Evolutionary conservation across 2,888 invertebrate species (phyloP).

Genomic region (Catocala fraxini): DNA sequence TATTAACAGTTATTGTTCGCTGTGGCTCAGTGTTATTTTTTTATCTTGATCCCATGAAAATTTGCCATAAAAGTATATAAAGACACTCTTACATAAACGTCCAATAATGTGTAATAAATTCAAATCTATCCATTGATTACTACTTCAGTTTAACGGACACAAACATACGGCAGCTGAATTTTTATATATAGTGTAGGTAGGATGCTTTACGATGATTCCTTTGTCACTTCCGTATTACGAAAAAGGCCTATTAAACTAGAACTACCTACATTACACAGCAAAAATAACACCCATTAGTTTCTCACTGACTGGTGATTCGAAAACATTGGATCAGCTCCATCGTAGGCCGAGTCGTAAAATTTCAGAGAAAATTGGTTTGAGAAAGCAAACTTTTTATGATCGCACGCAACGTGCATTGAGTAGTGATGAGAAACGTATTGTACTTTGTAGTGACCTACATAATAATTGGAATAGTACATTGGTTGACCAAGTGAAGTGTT

Average conservation of each 20-base stretch:
- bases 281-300: conserved; percentile 9
- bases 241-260: conserved; percentile 2
- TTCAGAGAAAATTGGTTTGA: conserved; percentile 42
- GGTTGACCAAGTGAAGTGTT: not conserved
- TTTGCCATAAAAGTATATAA: too few species aligned
- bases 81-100: too few species aligned
- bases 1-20: too few species aligned
- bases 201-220: too few species aligned
- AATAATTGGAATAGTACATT: conserved; percentile 9
- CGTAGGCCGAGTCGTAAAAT: conserved; percentile 38
- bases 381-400: conserved; percentile 35
- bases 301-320: conserved; percentile 10
- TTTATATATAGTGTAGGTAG: too few species aligned
- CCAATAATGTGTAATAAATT: too few species aligned
- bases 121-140: too few species aligned
- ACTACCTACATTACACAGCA: conserved; percentile 6
- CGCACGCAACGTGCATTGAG: conserved; percentile 30
- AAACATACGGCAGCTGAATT: too few species aligned
- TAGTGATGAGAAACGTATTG: conserved; percentile 26
- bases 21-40: too few species aligned
- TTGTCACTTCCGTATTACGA: not conserved
- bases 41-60: too few species aligned
- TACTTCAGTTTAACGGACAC: too few species aligned
- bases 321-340: conserved; percentile 18
- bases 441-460: conserved; percentile 19